Percentiles rank a stretch among this genome's conserved stretches.
These are phyloP conservation scores for Apamea crenata DNA, from an alignment of 2,888 invertebrate species.

Conservation along the genomic window DNA sequence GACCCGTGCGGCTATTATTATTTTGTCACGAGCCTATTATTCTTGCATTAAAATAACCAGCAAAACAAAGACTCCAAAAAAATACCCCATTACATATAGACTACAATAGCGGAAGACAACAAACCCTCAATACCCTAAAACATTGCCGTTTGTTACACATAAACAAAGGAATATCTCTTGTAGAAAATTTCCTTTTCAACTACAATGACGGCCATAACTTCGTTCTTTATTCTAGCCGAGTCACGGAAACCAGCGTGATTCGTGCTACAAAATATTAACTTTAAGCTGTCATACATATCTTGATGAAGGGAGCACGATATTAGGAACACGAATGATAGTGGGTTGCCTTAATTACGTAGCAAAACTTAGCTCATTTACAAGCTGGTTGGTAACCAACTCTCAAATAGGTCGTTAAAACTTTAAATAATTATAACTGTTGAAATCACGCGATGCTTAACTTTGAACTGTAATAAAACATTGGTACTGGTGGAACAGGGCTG, in stretches of 20 bases:
- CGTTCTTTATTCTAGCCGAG: slow-evolving; percentile 51
- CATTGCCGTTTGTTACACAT: slow-evolving; percentile 32
- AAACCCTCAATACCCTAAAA: slow-evolving; percentile 25
- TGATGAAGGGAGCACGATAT: slow-evolving; percentile 74
- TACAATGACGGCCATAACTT: slow-evolving; percentile 48
- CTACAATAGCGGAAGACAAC: neutral
- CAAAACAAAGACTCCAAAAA: neutral
- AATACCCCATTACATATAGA: neutral
- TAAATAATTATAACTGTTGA: slow-evolving; percentile 69
- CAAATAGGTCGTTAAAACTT: slow-evolving; percentile 70
- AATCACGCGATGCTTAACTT: slow-evolving; percentile 72
- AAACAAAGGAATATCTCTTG: slow-evolving; percentile 53
- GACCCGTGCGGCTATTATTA: neutral
- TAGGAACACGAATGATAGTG: slow-evolving; percentile 68
- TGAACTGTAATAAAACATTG: slow-evolving; percentile 56
- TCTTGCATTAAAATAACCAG: neutral
- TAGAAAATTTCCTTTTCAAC: slow-evolving; percentile 53
- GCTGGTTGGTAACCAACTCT: slow-evolving; percentile 51
- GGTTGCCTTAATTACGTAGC: slow-evolving; percentile 66
- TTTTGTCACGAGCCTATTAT: neutral
- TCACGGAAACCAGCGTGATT: slow-evolving; percentile 62
- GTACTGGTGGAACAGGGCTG: slow-evolving; percentile 3
- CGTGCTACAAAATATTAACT: slow-evolving; percentile 75
- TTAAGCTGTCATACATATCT: slow-evolving; percentile 75
- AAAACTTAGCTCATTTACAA: slow-evolving; percentile 67